phyloP scores from a whole-genome alignment of 2,888 invertebrate genomes.

The Ferrisia virgata region DNA sequence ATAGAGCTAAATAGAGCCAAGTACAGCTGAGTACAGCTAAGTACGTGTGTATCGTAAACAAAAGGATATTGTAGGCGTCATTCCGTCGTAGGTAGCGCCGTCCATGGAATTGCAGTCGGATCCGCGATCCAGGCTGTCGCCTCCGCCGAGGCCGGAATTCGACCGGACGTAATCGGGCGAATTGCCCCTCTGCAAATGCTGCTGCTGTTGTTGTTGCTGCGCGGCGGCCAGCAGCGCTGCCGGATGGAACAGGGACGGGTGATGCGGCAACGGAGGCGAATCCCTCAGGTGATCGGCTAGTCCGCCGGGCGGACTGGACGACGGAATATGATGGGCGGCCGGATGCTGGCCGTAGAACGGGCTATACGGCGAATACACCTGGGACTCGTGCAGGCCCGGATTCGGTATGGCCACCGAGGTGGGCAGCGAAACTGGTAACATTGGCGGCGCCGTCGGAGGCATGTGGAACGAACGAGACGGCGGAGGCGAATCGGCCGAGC shows the following conservation, averaged over 20 bases:
- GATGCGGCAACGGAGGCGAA: constrained; percentile 76
- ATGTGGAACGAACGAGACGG: constrained; percentile 68
- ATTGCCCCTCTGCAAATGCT: constrained; percentile 52
- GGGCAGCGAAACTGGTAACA: constrained; percentile 83
- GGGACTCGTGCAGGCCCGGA: constrained; percentile 90
- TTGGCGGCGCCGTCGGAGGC: constrained; percentile 76
- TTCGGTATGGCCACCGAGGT: constrained; percentile 96
- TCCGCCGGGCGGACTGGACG: constrained; percentile 67
- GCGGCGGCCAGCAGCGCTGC: constrained; percentile 79
- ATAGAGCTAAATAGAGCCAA: too few relatives aligned
- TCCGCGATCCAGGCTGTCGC: constrained; percentile 76
- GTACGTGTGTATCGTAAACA: too few relatives aligned
- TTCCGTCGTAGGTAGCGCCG: constrained; percentile 68
- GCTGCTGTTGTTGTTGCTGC: constrained; percentile 54
- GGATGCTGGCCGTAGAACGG: constrained; percentile 82
- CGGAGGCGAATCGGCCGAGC: constrained; percentile 56
- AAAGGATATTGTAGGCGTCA: constrained; percentile 96
- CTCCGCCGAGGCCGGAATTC: constrained; percentile 54
- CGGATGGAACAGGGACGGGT: constrained; percentile 79
- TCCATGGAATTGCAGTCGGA: constrained; percentile 90
- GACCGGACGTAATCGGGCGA: constrained; percentile 74
- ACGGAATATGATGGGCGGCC: constrained; percentile 75
- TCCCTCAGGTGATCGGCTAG: constrained; percentile 69
- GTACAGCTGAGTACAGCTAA: too few relatives aligned
- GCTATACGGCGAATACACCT: constrained; percentile 87